Conservation (phyloP, 30 jellyfish, hydroid and myxozoan species). For the Mastigias papua region DNA sequence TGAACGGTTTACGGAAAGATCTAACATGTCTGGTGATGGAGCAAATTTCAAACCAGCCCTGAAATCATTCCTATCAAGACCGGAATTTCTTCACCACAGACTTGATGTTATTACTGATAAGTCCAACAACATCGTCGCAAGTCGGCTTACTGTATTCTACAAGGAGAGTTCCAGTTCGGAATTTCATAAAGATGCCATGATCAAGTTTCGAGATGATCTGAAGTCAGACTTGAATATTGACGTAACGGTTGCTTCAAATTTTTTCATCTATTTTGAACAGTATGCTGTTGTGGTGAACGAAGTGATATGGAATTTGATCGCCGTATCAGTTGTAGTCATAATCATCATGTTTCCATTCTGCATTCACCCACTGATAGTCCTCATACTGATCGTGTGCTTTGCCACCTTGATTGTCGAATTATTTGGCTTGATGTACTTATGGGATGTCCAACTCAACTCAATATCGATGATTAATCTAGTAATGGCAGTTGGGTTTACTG, state of each 20-base stretch:
- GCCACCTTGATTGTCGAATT: conserved; percentile 33
- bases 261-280: conserved; percentile 67
- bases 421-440: conserved; percentile 61
- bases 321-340: conserved; percentile 25
- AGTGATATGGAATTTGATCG: conserved; percentile 27
- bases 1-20: background rate
- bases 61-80: conserved; percentile 11
- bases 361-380: conserved; percentile 51
- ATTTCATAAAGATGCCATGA: conserved; percentile 63
- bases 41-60: conserved; percentile 20
- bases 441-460: conserved; percentile 63
- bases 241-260: conserved; percentile 2
- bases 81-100: conserved; percentile 1
- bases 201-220: conserved; percentile 18
- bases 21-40: conserved; percentile 15
- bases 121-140: conserved; percentile 39
- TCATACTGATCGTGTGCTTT: conserved; percentile 34
- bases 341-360: conserved; percentile 50
- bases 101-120: conserved; percentile 28
- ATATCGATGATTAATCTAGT: conserved; percentile 51
- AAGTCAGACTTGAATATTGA: background rate
- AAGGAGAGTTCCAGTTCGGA: conserved; percentile 28
- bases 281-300: conserved; percentile 49
- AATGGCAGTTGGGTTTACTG: conserved; percentile 70
- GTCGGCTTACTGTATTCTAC: conserved; percentile 20